Conservation (phyloP, 2,888 invertebrate species). For the Acrobasis suavella region DNA sequence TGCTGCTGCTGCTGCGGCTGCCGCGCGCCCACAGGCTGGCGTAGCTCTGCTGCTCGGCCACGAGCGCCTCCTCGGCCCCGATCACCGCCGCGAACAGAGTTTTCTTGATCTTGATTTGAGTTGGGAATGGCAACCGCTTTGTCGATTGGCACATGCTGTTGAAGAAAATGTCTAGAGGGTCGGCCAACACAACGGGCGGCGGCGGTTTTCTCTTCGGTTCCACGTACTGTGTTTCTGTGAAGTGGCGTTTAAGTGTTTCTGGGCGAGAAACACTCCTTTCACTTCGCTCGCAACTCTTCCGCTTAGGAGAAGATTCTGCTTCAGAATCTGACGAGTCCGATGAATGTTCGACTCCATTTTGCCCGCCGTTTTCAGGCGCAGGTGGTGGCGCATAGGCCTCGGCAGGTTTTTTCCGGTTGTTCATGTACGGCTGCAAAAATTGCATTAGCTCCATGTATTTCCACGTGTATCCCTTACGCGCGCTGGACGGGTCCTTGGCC, state of each 20-base stretch:
- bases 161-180: slow-evolving; percentile 74
- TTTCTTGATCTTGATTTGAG: slow-evolving; percentile 70
- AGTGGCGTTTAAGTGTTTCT: slow-evolving; percentile 47
- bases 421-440: slow-evolving; percentile 77
- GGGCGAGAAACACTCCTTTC: slow-evolving; percentile 61
- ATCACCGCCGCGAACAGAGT: slow-evolving; percentile 66
- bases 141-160: slow-evolving; percentile 76
- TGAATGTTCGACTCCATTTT: slow-evolving; percentile 42
- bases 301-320: slow-evolving; percentile 46
- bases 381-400: slow-evolving; percentile 42
- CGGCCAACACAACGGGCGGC: slow-evolving; percentile 39
- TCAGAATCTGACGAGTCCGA: slow-evolving; percentile 45
- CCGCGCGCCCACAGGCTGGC: slow-evolving; percentile 66
- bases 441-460: slow-evolving; percentile 73
- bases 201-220: slow-evolving; percentile 35
- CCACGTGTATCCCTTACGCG: slow-evolving; percentile 63
- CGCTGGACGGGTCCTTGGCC: slow-evolving; percentile 51
- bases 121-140: slow-evolving; percentile 66
- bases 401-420: slow-evolving; percentile 61
- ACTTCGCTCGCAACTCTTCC: slow-evolving; percentile 50
- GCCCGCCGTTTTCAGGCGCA: slow-evolving; percentile 29
- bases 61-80: slow-evolving; percentile 68
- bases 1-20: slow-evolving; percentile 52
- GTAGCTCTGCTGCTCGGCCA: slow-evolving; percentile 71
- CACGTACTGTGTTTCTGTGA: slow-evolving; percentile 35